Evolutionary conservation across 2,888 invertebrate genomes (phyloP).

Genomic region (Morpho achilles): DNA sequence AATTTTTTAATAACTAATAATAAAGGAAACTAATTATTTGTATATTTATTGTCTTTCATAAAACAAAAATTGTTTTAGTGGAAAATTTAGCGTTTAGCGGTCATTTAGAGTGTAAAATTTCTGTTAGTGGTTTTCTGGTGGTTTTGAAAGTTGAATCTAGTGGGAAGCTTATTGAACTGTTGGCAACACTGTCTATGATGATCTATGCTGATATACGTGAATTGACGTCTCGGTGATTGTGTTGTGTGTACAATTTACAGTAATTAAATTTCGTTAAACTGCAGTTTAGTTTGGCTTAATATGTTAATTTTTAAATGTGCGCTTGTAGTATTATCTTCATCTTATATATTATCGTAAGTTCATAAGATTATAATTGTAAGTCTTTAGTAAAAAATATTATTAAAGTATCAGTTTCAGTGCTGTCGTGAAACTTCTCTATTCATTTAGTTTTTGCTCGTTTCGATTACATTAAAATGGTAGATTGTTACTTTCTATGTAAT

Average conservation of each 20-base stretch:
- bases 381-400: not conserved
- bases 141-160: no score
- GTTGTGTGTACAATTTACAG: constrained; percentile 26
- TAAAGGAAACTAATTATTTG: no score
- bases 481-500: constrained; percentile 5
- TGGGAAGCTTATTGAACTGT: no score
- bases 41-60: no score
- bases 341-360: constrained; percentile 68
- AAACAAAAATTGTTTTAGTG: no score
- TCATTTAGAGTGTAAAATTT: no score
- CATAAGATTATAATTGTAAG: constrained; percentile 3
- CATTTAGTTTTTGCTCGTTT: constrained; percentile 1
- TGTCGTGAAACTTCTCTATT: not conserved
- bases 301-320: constrained; percentile 71
- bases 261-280: constrained; percentile 26
- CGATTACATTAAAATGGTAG: not conserved
- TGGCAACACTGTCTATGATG: no score
- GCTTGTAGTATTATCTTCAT: constrained; percentile 55
- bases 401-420: constrained; percentile 2
- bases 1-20: no score
- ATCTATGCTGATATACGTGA: constrained; percentile 7
- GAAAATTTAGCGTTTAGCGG: no score
- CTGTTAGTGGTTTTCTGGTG: no score
- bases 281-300: constrained; percentile 36
- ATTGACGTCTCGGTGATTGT: constrained; percentile 23